Conservation (phyloP, 1,140 invertebrate species). For the Lysiphlebus fabarum region DNA sequence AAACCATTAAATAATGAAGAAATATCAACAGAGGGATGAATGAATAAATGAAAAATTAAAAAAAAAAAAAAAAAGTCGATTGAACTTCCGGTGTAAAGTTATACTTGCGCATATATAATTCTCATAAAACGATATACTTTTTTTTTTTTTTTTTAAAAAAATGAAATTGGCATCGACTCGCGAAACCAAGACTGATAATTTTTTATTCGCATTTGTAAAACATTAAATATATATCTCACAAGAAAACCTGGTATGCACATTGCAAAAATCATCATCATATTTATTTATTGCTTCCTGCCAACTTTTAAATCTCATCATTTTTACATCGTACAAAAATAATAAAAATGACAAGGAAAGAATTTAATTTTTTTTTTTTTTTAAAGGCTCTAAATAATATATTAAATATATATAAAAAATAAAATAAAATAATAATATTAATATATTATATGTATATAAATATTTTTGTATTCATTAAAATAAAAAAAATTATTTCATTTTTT, state of each 20-base stretch:
- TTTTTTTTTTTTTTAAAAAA: constrained; percentile 14
- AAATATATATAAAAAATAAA: too few relatives aligned
- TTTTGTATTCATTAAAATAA: too few relatives aligned
- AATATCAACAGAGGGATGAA: too few relatives aligned
- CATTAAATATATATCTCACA: neutral
- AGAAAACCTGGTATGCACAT: constrained; percentile 6
- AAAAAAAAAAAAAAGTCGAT: neutral
- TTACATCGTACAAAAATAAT: neutral
- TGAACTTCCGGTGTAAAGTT: constrained; percentile 8
- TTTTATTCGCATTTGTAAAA: constrained; percentile 9
- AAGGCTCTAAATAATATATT: neutral
- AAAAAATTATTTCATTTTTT: too few relatives aligned
- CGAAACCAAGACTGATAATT: constrained; percentile 21
- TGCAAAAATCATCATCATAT: constrained; percentile 14
- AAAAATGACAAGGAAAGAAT: neutral
- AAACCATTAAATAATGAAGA: too few relatives aligned
- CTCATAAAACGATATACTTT: constrained; percentile 5
- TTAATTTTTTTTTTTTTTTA: constrained; percentile 10
- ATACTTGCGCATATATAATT: constrained; percentile 2
- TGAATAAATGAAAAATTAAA: too few relatives aligned
- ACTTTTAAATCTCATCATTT: constrained; percentile 11
- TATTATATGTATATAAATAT: too few relatives aligned
- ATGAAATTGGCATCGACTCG: constrained; percentile 29
- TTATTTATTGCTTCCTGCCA: constrained; percentile 23
- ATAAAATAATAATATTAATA: too few relatives aligned